Evolutionary conservation across 2,113 vertebrate genomes (phyloP), one percentile per base, ranked within the genome.

Genomic region (Podarcis muralis): DNA sequence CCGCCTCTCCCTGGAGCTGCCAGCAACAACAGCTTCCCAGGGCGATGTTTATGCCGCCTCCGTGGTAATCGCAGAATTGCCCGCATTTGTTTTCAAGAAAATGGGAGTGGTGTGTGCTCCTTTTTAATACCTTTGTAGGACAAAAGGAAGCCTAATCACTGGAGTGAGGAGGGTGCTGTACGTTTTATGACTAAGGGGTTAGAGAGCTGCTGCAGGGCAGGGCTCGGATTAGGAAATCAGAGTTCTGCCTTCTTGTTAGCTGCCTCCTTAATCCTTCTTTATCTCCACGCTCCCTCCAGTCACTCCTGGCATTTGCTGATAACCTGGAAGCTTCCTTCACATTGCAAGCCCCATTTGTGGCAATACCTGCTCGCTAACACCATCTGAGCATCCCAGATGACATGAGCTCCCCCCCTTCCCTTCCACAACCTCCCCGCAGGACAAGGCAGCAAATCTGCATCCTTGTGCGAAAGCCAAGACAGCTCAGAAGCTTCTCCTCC

Each of bases 121-220:
- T 94, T 92, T 88, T 95, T 90, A 93, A 89, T 87, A 91, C 91
- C 89, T 93, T 65, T 87, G 85, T 88, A 93, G 93, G 94, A 95
- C 88, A 92, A 95, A 95, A 93, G 92, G 88, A 93, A 91, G 86
- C 27, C 71, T 90, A 81, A 94, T 93, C 94, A 90, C 81, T 62
- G 79, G 89, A 91, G 89, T 88, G 87, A 92, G 12, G 91, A 92
- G 89, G 88, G 89, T 84, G 81, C 85, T 91, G 89, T 65, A 91
- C 90, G 83, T 89, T 93, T 91, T 88, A 87, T 53, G 78, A 92
- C 93, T 93, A 80, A 65, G 59, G 86, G 87, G 90, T 92, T 93
- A 92, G 65, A 85, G 35, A 96, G 90, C 85, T 84, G 92, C 72
- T 1, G 32, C 85, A 62, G 90, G 92, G 85, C 43, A 83, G 88